phyloP scores from a whole-genome alignment of 2,888 invertebrate genomes.

The Cryptocheilus praepositus region DNA sequence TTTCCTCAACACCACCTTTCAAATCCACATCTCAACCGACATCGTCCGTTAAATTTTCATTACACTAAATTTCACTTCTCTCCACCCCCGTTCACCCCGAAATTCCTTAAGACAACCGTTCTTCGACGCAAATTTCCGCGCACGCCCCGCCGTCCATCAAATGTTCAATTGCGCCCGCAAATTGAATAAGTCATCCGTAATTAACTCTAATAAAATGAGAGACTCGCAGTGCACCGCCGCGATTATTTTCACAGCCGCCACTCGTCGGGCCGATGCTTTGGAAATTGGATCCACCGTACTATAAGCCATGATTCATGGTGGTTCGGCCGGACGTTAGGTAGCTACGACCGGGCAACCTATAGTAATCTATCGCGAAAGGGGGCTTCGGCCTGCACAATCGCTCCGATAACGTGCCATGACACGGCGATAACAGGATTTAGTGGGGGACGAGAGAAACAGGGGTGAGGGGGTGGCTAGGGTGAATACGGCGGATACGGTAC shows the following conservation, averaged over 20 bases:
- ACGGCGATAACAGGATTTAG: constrained; percentile 61
- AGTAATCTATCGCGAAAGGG: constrained; percentile 62
- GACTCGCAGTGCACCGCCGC: not conserved
- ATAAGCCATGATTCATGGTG: constrained; percentile 54
- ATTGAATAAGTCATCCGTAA: no score
- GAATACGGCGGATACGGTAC: constrained; percentile 11
- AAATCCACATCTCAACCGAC: no score
- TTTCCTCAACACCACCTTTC: no score
- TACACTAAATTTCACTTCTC: no score
- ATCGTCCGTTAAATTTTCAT: no score
- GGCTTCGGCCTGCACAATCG: constrained; percentile 57
- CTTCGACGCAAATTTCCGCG: no score
- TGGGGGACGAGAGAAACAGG: constrained; percentile 18
- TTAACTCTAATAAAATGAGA: no score
- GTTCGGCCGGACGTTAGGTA: constrained; percentile 51
- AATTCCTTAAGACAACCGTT: no score
- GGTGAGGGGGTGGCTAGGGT: constrained; percentile 9
- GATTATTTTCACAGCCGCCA: constrained; percentile 3
- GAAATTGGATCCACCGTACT: constrained; percentile 52
- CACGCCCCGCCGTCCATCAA: no score
- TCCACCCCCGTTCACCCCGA: no score
- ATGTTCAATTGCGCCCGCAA: no score
- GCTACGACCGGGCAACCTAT: constrained; percentile 49
- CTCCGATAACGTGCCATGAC: constrained; percentile 58
- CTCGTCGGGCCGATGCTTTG: constrained; percentile 39